phyloP scores from a whole-genome alignment of 2,113 vertebrate species.

The Thalassarche chlororhynchos region DNA sequence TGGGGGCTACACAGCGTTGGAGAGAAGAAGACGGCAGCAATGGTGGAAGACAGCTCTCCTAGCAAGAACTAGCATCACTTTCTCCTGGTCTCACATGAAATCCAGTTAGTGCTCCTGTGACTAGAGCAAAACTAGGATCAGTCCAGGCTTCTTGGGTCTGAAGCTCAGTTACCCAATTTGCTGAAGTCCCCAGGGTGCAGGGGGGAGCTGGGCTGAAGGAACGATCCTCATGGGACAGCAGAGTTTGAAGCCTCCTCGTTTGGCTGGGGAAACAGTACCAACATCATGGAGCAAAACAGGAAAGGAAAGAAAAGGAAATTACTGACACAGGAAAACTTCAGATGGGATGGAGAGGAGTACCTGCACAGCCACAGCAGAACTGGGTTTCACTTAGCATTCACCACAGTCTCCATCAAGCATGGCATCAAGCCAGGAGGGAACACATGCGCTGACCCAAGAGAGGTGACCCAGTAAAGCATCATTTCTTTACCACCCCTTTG shows the following conservation, averaged over 20 bases:
- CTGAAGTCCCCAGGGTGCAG: not conserved
- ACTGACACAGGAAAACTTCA: not conserved
- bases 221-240: not conserved
- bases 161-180: not conserved
- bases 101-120: not conserved
- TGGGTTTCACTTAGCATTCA: not conserved
- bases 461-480: not conserved
- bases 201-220: not conserved
- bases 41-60: not conserved
- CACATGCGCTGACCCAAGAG: rapidly evolving
- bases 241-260: not conserved
- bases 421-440: not conserved
- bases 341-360: not conserved
- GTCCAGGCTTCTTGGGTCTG: not conserved
- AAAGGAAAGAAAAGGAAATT: not conserved
- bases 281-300: not conserved
- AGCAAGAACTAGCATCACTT: not conserved
- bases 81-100: not conserved
- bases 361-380: not conserved
- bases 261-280: not conserved
- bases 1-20: not conserved
- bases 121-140: not conserved
- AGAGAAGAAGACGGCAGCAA: not conserved
- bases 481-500: not conserved
- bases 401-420: not conserved